phyloP scores from a whole-genome alignment of 2,797 vertebrate species.

The Gadopsis bispinosus region DNA sequence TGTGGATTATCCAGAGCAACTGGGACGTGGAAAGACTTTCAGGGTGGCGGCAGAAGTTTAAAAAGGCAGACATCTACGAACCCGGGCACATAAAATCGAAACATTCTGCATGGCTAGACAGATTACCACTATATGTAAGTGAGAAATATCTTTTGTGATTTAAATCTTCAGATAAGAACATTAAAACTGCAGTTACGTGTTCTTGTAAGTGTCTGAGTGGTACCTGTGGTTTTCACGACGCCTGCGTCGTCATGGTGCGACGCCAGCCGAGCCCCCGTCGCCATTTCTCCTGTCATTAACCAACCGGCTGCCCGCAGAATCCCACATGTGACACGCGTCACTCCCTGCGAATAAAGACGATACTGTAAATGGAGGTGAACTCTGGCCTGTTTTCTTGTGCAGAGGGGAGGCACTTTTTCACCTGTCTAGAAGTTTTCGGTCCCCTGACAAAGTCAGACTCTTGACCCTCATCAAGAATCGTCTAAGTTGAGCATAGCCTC shows the following conservation, averaged over 20 bases:
- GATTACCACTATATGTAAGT: not conserved
- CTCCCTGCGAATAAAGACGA: slow-evolving; percentile 50
- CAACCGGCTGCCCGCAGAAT: slow-evolving; percentile 23
- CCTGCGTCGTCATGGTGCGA: slow-evolving; percentile 23
- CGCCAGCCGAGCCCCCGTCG: slow-evolving; percentile 26
- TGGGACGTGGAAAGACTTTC: not conserved
- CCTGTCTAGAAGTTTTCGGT: not conserved
- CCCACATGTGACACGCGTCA: slow-evolving; percentile 38
- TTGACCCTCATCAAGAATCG: slow-evolving; percentile 11
- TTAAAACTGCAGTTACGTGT: not conserved
- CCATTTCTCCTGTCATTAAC: slow-evolving; percentile 45
- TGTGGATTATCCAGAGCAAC: not conserved
- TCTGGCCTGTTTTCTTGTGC: slow-evolving; percentile 9
- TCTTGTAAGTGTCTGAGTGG: slow-evolving; percentile 1
- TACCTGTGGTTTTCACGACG: slow-evolving; percentile 23
- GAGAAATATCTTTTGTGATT: slow-evolving; percentile 15
- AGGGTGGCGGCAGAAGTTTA: not conserved
- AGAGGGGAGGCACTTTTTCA: not conserved
- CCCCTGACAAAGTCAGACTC: slow-evolving; percentile 14
- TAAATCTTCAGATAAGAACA: not conserved
- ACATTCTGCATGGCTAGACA: not conserved
- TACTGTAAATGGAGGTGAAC: slow-evolving; percentile 33
- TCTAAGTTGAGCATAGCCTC: not conserved
- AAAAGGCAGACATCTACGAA: not conserved
- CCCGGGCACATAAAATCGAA: not conserved